Base-by-base conservation (phyloP, 2,888 invertebrate species). In the Helicoverpa assulta region DNA sequence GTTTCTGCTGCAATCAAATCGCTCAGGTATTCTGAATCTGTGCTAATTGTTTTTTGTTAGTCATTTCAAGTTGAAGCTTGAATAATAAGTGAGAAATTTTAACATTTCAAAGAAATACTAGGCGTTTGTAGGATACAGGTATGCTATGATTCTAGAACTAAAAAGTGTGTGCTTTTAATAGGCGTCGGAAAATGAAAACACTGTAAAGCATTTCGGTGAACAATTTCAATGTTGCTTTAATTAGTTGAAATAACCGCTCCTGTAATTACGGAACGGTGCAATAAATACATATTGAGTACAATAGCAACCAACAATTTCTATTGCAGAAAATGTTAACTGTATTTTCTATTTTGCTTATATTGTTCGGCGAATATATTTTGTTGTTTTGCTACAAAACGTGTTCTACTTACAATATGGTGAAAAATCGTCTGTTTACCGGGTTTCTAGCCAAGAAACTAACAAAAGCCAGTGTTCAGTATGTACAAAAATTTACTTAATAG, bases 401-500 rank as follows among this genome's bases (percentile, higher is more conserved):
- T 73, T 81, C 85, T 72, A 87, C 82, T 85, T 85, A 83, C 81
- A 85, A 81, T 84, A 81, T 81, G 83, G 82, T 85, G 87, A 86
- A 82, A 86, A 86, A 86, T 87, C 81, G 83, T 82, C 78, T 89
- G 90, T 89, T 89, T 88, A 89, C 87, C 75, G 76, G 71, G 70
- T 79, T 70, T 67, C 80, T 73, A 86, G 91, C 92, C 91, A 91
- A 91, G 88, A 90, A 90, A 85, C 82, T 83, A 87, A 88, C 89
- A 90, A 90, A 86, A 87, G 87, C 83, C 76, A 82, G 85, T 85
- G 86, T 86, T 89, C 82, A 86, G 84, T 87, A 85, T 89, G 83
- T 85, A 85, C 86, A 85, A 85, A 89, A 89, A 89, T 86, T 86
- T 88, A 87, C 87, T 90, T 90, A 89, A 90, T 89, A 88, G 88